These are phyloP conservation scores for Raja brachyura DNA, from an alignment of 2,113 vertebrate species.

Conservation along the genomic window DNA sequence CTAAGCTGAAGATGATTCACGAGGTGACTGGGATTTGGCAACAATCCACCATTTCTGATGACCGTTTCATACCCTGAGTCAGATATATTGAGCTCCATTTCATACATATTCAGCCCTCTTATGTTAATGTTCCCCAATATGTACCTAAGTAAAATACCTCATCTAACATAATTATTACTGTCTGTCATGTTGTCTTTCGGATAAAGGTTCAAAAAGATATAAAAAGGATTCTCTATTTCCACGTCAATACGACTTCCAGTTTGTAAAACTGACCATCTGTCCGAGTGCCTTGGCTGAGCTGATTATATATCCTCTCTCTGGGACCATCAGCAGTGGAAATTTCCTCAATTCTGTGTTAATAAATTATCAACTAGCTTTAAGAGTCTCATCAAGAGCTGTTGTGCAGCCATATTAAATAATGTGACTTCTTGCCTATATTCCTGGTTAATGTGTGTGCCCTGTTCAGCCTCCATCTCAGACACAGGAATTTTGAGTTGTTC, in stretches of 20 bases:
- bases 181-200: neutral
- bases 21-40: neutral
- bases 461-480: neutral
- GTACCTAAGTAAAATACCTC: neutral
- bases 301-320: constrained; percentile 8
- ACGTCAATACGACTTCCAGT: neutral
- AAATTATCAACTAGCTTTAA: too few relatives aligned
- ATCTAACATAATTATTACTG: neutral
- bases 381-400: neutral
- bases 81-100: neutral
- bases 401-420: neutral
- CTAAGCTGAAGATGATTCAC: neutral
- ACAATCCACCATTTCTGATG: neutral
- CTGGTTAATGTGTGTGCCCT: neutral
- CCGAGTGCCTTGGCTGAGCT: neutral
- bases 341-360: neutral
- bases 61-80: neutral
- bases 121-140: neutral
- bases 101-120: neutral
- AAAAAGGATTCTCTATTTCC: neutral
- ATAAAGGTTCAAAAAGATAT: neutral
- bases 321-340: constrained; percentile 22
- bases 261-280: neutral
- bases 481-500: neutral
- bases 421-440: constrained; percentile 25